Conservation (phyloP, 2,888 invertebrate species). For the Meloe dianella region DNA sequence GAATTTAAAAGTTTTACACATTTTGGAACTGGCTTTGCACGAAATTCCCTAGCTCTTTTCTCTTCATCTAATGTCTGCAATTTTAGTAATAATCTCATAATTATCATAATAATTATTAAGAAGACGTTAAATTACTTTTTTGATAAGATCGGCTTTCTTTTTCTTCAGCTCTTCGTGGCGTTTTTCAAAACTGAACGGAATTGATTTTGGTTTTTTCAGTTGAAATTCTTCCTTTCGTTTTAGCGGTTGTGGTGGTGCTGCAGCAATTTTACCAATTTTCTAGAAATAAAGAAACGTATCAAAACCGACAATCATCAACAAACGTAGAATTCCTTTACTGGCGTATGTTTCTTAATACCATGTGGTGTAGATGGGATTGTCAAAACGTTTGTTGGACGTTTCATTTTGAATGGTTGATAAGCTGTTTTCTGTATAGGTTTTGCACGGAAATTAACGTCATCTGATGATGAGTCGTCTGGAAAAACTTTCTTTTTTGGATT, state of each 20-base stretch:
- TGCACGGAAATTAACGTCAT: constrained; percentile 62
- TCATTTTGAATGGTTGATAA: constrained; percentile 57
- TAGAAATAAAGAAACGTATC: not conserved
- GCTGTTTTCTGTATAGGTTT: constrained; percentile 67
- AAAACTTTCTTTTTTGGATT: constrained; percentile 59
- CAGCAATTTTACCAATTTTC: not conserved
- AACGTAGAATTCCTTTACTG: not conserved
- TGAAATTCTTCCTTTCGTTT: not conserved
- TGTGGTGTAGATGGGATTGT: constrained; percentile 42
- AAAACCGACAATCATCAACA: not conserved
- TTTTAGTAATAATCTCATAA: not conserved
- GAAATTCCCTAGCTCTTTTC: constrained; percentile 69
- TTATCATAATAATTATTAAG: not conserved
- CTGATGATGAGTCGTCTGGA: not conserved
- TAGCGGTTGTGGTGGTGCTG: not conserved
- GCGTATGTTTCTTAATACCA: constrained; percentile 19
- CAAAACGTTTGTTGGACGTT: constrained; percentile 18
- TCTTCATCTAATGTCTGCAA: constrained; percentile 61
- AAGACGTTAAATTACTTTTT: constrained; percentile 52
- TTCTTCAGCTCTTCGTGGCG: constrained; percentile 65
- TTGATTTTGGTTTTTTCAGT: constrained; percentile 34
- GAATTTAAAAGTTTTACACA: constrained; percentile 20
- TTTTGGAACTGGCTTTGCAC: constrained; percentile 71
- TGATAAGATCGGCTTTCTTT: constrained; percentile 68
- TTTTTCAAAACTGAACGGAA: constrained; percentile 75